phyloP scores from a whole-genome alignment of 2,113 vertebrate genomes.

The Elachura formosa region DNA sequence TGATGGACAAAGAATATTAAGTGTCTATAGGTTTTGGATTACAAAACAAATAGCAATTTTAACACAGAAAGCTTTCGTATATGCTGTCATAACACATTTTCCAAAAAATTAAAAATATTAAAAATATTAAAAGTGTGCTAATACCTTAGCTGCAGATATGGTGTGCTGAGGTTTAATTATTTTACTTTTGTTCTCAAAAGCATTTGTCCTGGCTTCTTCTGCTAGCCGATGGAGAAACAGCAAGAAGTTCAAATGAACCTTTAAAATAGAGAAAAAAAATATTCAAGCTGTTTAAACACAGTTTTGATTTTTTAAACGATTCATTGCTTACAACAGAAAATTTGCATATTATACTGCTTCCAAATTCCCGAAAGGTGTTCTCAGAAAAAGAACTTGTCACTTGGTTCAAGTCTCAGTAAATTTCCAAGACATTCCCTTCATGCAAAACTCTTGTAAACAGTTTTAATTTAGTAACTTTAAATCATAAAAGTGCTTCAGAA shows the following conservation, averaged over 20 bases:
- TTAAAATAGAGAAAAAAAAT: background rate
- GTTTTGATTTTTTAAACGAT: background rate
- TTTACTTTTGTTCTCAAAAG: conserved; percentile 66
- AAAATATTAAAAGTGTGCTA: background rate
- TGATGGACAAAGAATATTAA: background rate
- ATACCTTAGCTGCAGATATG: conserved; percentile 76
- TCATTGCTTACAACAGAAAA: background rate
- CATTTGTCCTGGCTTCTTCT: conserved; percentile 73
- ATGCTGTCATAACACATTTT: background rate
- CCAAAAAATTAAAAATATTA: background rate
- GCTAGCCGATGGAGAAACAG: conserved; percentile 75
- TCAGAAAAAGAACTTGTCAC: background rate
- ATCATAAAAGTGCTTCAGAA: background rate
- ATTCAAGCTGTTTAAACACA: background rate
- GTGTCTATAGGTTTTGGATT: background rate
- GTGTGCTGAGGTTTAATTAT: conserved; percentile 70
- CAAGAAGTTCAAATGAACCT: conserved; percentile 77
- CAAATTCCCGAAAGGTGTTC: background rate
- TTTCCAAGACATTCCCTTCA: background rate
- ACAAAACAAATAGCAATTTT: background rate
- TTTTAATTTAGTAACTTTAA: background rate
- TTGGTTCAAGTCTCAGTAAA: background rate
- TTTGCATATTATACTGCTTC: background rate
- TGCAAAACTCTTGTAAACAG: background rate
- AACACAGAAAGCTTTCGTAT: background rate